A percentile compares a stretch with the other conserved stretches of the same genome.
Conservation (phyloP, 2,113 vertebrate genomes). For the Mellivora capensis region DNA sequence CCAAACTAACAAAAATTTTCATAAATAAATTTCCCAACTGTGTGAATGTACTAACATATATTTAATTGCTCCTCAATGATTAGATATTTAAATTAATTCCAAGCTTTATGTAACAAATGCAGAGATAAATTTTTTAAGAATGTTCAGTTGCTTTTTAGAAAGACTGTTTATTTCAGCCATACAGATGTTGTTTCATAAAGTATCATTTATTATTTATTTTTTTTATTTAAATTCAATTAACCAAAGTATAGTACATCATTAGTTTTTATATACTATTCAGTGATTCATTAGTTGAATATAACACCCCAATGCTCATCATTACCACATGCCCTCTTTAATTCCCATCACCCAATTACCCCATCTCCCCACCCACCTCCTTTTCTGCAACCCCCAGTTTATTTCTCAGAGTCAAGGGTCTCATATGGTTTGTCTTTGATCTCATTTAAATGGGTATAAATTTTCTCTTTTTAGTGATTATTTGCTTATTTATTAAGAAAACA, state of each 20-base stretch:
- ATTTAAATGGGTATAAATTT: neutral
- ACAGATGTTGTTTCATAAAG: neutral
- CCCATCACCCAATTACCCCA: neutral
- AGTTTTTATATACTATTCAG: neutral
- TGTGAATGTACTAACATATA: neutral
- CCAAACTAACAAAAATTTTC: constrained; percentile 32
- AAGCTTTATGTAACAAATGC: neutral
- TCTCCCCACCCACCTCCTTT: neutral
- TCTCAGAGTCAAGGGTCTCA: neutral
- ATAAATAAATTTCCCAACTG: constrained; percentile 14
- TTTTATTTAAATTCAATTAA: neutral
- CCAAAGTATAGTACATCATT: neutral
- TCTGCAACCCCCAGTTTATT: neutral
- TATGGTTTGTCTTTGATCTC: neutral
- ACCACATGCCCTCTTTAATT: neutral
- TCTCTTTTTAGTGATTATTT: neutral
- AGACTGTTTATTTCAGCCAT: neutral
- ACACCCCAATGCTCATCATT: neutral
- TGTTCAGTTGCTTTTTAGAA: neutral
- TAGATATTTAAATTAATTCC: neutral
- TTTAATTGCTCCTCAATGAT: neutral
- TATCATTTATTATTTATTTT: neutral
- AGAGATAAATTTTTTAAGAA: neutral
- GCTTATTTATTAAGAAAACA: neutral
- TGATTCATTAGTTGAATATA: neutral